Evolutionary conservation across 2,113 vertebrate species (phyloP).

Genomic region (Pongo pygmaeus): DNA sequence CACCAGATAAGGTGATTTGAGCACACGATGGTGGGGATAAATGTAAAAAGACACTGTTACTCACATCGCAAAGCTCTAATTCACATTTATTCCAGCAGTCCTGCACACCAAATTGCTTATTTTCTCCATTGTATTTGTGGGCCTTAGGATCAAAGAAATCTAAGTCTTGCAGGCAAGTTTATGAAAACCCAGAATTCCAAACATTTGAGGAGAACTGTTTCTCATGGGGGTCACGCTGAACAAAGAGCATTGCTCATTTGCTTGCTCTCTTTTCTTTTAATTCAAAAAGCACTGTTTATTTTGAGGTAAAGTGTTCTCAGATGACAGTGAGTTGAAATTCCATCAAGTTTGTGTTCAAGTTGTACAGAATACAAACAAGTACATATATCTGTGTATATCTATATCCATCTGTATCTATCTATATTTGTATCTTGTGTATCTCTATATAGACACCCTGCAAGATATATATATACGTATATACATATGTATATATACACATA

Average conservation of each 20-base stretch:
- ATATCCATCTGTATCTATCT: background rate
- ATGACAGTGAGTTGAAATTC: background rate
- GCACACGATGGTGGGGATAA: background rate
- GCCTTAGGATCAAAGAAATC: conserved; percentile 50
- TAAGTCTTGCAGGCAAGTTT: conserved; percentile 22
- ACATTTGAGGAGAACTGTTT: background rate
- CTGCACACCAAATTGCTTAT: conserved; percentile 44
- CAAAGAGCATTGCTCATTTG: background rate
- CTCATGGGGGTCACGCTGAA: background rate
- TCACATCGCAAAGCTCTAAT: conserved; percentile 45
- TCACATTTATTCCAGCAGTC: conserved; percentile 56
- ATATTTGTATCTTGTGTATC: background rate
- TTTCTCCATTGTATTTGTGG: conserved; percentile 29
- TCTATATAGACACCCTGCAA: background rate
- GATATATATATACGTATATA: background rate
- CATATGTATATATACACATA: background rate
- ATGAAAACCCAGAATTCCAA: conserved; percentile 52
- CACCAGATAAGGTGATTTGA: conserved; percentile 21
- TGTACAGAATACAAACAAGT: background rate
- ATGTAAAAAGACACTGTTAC: conserved; percentile 48
- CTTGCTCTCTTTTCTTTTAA: background rate
- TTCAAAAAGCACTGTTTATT: background rate
- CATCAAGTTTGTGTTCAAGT: background rate
- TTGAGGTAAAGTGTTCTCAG: background rate
- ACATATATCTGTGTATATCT: background rate